Evolutionary conservation across 1,140 invertebrate genomes (phyloP).

Genomic region (Danaus melanippus): DNA sequence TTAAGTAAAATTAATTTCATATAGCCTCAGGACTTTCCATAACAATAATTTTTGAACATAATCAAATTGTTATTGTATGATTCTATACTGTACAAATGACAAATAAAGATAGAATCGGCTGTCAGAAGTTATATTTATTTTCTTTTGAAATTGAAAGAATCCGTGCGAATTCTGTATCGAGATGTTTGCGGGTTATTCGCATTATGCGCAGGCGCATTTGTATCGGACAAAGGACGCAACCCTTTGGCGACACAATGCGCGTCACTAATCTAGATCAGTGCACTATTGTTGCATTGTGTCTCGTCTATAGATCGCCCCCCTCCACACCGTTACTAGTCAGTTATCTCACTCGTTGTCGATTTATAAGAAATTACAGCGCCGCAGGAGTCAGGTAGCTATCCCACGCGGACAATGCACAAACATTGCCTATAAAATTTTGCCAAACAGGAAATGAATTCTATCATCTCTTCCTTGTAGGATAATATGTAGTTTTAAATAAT

Average conservation of each 20-base stretch:
- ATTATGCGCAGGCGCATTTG: conserved; percentile 53
- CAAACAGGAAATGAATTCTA: conserved; percentile 69
- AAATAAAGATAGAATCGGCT: conserved; percentile 67
- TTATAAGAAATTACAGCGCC: conserved; percentile 64
- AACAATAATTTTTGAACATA: conserved; percentile 8
- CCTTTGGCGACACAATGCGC: conserved; percentile 69
- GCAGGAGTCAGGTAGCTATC: conserved; percentile 63
- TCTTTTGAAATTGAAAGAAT: conserved; percentile 70
- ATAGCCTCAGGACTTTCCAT: conserved; percentile 15
- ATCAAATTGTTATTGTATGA: conserved; percentile 31
- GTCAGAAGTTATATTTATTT: conserved; percentile 72
- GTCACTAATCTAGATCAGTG: conserved; percentile 71
- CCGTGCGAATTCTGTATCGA: conserved; percentile 59
- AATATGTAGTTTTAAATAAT: conserved; percentile 14
- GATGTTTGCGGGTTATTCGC: conserved; percentile 60
- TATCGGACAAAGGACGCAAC: conserved; percentile 51
- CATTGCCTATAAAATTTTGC: conserved; percentile 48
- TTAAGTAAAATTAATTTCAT: conserved; percentile 43
- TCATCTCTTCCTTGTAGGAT: conserved; percentile 48
- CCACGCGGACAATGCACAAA: conserved; percentile 63
- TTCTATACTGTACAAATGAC: conserved; percentile 48
- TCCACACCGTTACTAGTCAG: neutral
- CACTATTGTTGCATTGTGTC: conserved; percentile 54
- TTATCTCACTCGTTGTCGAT: conserved; percentile 68
- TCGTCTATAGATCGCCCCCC: conserved; percentile 28